A percentile compares a stretch with the other conserved stretches of the same genome.
Conservation (phyloP, 1,140 invertebrate species). For the Conopomorpha cramerella region DNA sequence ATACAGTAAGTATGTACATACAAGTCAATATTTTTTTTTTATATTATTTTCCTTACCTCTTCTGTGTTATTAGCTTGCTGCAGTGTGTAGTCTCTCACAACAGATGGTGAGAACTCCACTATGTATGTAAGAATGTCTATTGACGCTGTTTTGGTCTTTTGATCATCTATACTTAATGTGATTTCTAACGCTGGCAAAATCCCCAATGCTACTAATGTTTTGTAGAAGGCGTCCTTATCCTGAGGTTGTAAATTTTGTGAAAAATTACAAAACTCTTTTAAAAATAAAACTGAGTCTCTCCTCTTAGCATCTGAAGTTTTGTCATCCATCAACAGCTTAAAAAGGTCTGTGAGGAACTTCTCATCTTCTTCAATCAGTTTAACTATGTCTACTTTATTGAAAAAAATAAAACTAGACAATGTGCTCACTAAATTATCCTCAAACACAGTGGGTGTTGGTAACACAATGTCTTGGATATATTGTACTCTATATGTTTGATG, state of each 20-base stretch:
- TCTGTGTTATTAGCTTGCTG: slow-evolving; percentile 88
- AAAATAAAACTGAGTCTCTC: slow-evolving; percentile 93
- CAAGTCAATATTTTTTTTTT: too few species aligned
- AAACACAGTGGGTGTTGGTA: slow-evolving; percentile 98
- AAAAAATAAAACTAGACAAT: slow-evolving; percentile 98
- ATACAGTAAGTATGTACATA: too few species aligned
- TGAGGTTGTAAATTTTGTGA: slow-evolving; percentile 97
- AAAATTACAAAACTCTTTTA: slow-evolving; percentile 99
- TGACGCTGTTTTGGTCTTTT: slow-evolving; percentile 91
- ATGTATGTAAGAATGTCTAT: slow-evolving; percentile 98
- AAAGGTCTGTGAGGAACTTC: slow-evolving; percentile 92
- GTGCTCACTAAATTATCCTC: slow-evolving; percentile 99
- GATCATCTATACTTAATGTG: slow-evolving; percentile 90
- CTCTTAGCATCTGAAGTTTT: slow-evolving; percentile 83
- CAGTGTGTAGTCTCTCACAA: slow-evolving; percentile 95
- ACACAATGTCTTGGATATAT: slow-evolving; percentile 98
- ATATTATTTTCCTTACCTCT: slow-evolving; percentile 76
- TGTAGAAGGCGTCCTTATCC: slow-evolving; percentile 96
- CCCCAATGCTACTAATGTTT: slow-evolving; percentile 91
- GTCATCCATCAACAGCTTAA: slow-evolving; percentile 89
- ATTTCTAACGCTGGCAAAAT: slow-evolving; percentile 94
- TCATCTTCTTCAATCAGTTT: slow-evolving; percentile 98
- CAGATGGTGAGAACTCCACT: slow-evolving; percentile 97
- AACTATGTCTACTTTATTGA: slow-evolving; percentile 99
- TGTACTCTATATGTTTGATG: slow-evolving; percentile 99